Base-by-base conservation (phyloP, 2,797 vertebrate species). In the Pipistrellus nathusii region DNA sequence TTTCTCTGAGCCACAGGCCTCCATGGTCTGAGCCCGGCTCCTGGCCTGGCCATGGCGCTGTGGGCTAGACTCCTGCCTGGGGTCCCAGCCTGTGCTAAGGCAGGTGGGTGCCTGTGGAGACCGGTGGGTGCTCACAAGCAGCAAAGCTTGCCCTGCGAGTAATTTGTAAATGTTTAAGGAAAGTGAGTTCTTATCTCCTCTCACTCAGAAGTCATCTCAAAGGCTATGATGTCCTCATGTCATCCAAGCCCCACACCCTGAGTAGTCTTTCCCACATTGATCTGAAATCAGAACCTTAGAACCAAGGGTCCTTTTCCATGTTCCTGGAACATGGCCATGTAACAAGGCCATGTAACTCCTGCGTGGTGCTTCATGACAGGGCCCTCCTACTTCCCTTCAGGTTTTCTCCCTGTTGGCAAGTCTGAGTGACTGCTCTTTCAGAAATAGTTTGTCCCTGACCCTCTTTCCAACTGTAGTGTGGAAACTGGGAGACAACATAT, bases 161-260 rank as follows among this genome's bases (percentile, higher is more conserved):
- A 69, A 8, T 53, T 32, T 69, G 32, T 25, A n/a, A 55, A 32
- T 20, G 8, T 57, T 44, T 71, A 35, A 62, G 51, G 76, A 53
- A 95, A 85, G 57, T 1, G 11, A 69, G 46, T 18, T 64, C 44
- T 32, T n/a, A 5, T 46, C 71, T 73, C 44, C 46, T 55, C 35
- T 88, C 20, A 27, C n/a, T 21, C 14, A 6, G 23, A 83, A 90
- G 80, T 86, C 76, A 38, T 57, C 69, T 55, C 48, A 77, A 93
- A 85, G 59, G 38, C 53, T 38, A 21, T 15, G 48, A 38, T 32
- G 25, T 66, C 48, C 53, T 68, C 14, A 46, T 81, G 38, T 51
- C 69, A 27, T 20, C 9, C 30, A 46, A 21, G 46, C n/a, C 78
- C 71, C 55, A 41, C 14, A 53, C 12, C 64, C 18, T 38, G 2